Evolutionary conservation across 2,888 invertebrate species (phyloP).

Genomic region (Rugalucina vietnamica): DNA sequence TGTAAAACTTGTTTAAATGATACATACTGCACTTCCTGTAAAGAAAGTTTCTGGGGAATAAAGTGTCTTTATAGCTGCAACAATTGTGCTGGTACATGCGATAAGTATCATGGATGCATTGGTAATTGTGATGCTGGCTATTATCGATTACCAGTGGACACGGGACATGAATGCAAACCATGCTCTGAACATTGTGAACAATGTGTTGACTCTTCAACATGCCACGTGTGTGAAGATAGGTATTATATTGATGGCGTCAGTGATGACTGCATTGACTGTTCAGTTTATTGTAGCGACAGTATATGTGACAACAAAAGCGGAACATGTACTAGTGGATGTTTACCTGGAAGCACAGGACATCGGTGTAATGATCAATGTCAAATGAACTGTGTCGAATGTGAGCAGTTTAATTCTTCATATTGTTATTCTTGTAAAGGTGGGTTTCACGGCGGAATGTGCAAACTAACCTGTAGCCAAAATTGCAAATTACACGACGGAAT

Average conservation of each 20-base stretch:
- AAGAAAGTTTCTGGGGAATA: too few relatives aligned
- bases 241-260: neutral
- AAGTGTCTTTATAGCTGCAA: too few relatives aligned
- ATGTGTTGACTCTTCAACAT: neutral
- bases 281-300: neutral
- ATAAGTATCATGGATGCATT: too few relatives aligned
- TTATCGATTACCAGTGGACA: too few relatives aligned
- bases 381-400: neutral
- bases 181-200: neutral
- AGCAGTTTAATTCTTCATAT: neutral
- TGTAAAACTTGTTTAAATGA: too few relatives aligned
- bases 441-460: neutral
- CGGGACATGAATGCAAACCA: neutral
- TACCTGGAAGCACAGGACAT: neutral
- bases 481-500: neutral
- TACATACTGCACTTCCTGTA: too few relatives aligned
- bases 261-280: neutral
- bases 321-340: neutral
- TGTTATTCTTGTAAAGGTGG: neutral
- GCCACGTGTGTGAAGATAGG: neutral
- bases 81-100: too few relatives aligned
- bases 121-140: too few relatives aligned
- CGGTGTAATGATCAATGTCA: neutral
- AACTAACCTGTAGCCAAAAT: neutral
- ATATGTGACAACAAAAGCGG: neutral